These are phyloP conservation scores for Crypturellus tataupa DNA, from an alignment of 2,797 vertebrate genomes.

Conservation along the genomic window DNA sequence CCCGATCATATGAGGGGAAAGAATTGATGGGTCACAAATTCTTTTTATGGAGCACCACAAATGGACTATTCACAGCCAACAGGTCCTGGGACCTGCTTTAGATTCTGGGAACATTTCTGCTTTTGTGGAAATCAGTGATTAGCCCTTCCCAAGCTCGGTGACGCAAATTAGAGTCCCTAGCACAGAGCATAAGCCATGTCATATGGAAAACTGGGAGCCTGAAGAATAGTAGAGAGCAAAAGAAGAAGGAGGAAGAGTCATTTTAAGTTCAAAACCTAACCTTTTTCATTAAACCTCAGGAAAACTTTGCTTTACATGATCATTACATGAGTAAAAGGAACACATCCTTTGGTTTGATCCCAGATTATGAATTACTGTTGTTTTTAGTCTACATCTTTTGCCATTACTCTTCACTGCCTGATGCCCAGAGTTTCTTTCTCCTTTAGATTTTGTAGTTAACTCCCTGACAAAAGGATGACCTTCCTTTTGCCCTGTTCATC, in stretches of 20 bases:
- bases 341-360: background rate
- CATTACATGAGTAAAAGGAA: background rate
- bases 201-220: background rate
- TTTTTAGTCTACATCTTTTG: background rate
- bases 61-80: background rate
- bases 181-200: fast-evolving
- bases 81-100: background rate
- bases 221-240: background rate
- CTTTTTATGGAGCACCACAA: background rate
- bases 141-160: background rate
- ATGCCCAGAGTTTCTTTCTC: background rate
- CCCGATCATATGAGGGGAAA: background rate
- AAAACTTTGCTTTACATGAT: background rate
- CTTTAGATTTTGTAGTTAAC: background rate
- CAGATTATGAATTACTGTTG: background rate
- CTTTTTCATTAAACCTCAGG: background rate
- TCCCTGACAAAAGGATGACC: background rate
- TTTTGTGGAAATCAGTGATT: background rate
- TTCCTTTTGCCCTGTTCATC: background rate
- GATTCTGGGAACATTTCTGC: background rate
- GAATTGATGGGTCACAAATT: background rate
- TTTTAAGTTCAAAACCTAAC: background rate
- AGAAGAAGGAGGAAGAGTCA: background rate
- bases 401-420: background rate
- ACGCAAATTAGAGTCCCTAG: background rate